Evolutionary conservation across 2,797 vertebrate genomes (phyloP), one percentile per base, ranked within the genome.

Genomic region (Antennarius maculatus): DNA sequence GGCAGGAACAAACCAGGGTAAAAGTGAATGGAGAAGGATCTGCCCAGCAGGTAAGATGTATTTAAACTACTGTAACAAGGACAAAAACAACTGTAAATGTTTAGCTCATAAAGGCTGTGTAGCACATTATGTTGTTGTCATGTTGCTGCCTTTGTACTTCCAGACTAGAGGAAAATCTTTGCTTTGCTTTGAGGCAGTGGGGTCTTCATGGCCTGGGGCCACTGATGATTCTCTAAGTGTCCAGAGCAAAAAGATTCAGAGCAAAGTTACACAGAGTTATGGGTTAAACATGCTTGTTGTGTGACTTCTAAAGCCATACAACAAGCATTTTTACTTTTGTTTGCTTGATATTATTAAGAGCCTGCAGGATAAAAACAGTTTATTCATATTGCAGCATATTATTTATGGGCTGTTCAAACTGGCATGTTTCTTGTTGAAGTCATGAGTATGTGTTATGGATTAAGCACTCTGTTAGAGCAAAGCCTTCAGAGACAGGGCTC

Each of bases 11-110:
- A 60, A 76, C 47, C 59, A 63, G 56, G 46, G 15, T 48, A 4
- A 79, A 71, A 54, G 7, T 67, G 57, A 77, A 71, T 15, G 65
- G 68, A 58, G 87, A 88, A 13, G 85, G 71, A 69, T 41, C 54
- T 1, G 15, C 52, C n/a, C 84, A 73, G 17, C 82, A 91, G 93
- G 93, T 94, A 82, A 78, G 63, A 69, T 17, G 43, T 31, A 47
- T 18, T 27, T 5, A 61, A 29, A 56, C 16, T n/a, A 34, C 23
- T 41, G 11, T 9, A 23, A 31, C 15, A 6, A 15, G 13, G 14
- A 43, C 14, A 43, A 27, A 51, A 55, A n/a, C 3, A 7, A 43
- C 17, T 23, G 23, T 23, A 23, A 23, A 23, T 23, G 23, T 23
- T 34, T 31, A 31, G 7, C 23, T 23, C 1, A 23, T 23, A 23